A percentile compares a stretch with the other conserved stretches of the same genome.
Conservation (phyloP, 2,888 invertebrate genomes). For the Agriotes lineatus region DNA sequence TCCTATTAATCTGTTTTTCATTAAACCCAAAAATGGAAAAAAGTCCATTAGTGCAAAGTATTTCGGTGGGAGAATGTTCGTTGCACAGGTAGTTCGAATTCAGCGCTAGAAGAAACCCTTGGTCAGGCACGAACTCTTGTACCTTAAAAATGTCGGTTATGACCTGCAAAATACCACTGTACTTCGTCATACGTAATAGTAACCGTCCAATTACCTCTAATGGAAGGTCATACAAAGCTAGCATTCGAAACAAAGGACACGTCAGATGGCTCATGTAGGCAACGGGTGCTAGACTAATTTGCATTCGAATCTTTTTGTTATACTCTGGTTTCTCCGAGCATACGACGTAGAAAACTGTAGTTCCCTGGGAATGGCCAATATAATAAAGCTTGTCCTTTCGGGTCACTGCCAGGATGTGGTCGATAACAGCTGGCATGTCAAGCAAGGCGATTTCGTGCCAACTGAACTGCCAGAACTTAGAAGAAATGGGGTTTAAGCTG, state of each 20-base stretch:
- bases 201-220: not conserved
- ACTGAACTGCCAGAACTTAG: conserved; percentile 64
- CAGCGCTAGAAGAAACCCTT: conserved; percentile 79
- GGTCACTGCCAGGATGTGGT: conserved; percentile 69
- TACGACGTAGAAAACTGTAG: no score
- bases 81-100: no score
- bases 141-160: not conserved
- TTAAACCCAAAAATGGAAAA: conserved; percentile 55
- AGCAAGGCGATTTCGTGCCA: conserved; percentile 84
- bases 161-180: not conserved
- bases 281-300: conserved; percentile 78
- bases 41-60: no score
- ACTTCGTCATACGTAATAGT: not conserved
- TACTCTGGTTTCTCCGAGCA: no score
- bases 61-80: no score
- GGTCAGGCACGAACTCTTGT: conserved; percentile 46
- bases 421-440: conserved; percentile 84
- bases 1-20: conserved; percentile 68
- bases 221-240: conserved; percentile 53
- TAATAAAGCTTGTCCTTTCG: conserved; percentile 34
- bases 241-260: conserved; percentile 60
- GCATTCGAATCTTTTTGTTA: conserved; percentile 57
- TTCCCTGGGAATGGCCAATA: conserved; percentile 37
- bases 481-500: conserved; percentile 47
- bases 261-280: conserved; percentile 66